These are phyloP conservation scores for Drosophila paucipuncta DNA, from an alignment of 2,888 invertebrate genomes.

Conservation along the genomic window DNA sequence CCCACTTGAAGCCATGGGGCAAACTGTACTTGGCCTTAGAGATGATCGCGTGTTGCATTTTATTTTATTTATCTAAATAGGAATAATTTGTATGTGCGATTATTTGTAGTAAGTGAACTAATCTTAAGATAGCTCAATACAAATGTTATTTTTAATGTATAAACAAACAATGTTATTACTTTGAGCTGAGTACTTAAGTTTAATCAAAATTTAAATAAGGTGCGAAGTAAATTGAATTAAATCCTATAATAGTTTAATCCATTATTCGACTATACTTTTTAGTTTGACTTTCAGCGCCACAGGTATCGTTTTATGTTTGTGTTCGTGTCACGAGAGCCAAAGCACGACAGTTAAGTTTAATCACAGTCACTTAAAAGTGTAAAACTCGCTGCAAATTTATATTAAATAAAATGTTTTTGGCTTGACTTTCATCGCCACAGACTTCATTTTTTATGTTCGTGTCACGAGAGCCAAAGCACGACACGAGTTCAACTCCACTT, in stretches of 20 bases:
- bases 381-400: background rate
- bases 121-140: too few relatives aligned
- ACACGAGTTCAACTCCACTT: background rate
- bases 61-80: background rate
- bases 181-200: too few relatives aligned
- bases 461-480: background rate
- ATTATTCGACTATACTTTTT: background rate
- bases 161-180: too few relatives aligned
- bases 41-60: background rate
- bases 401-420: background rate
- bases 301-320: background rate
- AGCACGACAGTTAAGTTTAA: background rate
- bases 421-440: background rate
- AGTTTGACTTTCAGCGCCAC: background rate
- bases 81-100: background rate
- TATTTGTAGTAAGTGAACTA: too few relatives aligned
- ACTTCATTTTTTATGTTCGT: background rate
- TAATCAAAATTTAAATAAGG: too few relatives aligned
- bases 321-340: background rate
- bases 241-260: too few relatives aligned
- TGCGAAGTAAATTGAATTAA: too few relatives aligned
- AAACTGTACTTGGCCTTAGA: slow-evolving; percentile 18
- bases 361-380: background rate
- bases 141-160: too few relatives aligned
- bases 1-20: slow-evolving; percentile 54